phyloP scores from a whole-genome alignment of 35 echinoderm and acorn worm genomes.

The Heliocidaris tuberculata region DNA sequence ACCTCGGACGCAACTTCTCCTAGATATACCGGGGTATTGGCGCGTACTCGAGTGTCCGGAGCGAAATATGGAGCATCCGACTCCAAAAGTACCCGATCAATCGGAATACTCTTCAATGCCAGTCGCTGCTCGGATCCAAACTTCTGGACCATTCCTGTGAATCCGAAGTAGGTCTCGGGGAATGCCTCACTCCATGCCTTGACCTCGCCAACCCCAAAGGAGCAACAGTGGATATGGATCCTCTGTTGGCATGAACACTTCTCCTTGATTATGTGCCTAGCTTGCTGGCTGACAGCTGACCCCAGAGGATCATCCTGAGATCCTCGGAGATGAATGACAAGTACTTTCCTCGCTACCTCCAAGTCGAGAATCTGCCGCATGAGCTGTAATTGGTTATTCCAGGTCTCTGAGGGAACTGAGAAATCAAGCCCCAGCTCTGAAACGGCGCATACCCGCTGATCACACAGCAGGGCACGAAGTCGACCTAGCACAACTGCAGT shows the following conservation, averaged over 20 bases:
- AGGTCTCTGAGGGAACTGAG: background rate
- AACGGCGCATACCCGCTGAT: background rate
- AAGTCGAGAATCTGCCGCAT: background rate
- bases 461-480: background rate
- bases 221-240: no score
- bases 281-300: background rate
- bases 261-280: background rate
- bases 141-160: background rate
- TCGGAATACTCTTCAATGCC: background rate
- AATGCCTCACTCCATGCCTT: background rate
- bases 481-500: background rate
- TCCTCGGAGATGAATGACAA: background rate
- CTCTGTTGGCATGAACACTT: no score
- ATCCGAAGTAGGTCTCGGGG: background rate
- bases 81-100: background rate
- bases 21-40: background rate
- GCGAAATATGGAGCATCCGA: background rate
- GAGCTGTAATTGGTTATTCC: background rate
- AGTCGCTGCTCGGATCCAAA: background rate
- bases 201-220: background rate
- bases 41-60: background rate
- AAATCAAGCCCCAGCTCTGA: slow-evolving; percentile 8
- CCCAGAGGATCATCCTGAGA: background rate
- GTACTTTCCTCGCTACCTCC: background rate
- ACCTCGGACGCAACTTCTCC: background rate